phyloP scores from a whole-genome alignment of 35 echinoderm and acorn worm genomes.

The Anneissia japonica region DNA sequence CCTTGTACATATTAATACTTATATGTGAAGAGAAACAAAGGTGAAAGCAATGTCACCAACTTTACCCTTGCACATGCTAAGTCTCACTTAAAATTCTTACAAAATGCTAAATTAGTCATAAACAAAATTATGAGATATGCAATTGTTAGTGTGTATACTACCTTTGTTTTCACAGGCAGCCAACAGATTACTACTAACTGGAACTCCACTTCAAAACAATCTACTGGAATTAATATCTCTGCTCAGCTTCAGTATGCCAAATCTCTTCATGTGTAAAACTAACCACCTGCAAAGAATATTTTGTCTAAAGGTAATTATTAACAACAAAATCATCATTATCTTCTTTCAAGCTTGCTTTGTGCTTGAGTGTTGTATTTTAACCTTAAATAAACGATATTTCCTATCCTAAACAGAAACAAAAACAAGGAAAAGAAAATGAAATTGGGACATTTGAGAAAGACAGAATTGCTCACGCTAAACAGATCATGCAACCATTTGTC shows the following conservation, averaged over 20 bases:
- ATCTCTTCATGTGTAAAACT: conserved; percentile 24
- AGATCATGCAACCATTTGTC: conserved; percentile 94
- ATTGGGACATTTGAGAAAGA: conserved; percentile 63
- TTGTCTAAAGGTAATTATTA: conserved; percentile 30
- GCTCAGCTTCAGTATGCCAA: conserved; percentile 73
- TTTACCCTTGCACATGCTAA: too few species aligned
- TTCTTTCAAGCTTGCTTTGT: too few species aligned
- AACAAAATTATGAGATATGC: background rate
- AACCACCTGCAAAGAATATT: conserved; percentile 31
- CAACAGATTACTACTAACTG: conserved; percentile 75
- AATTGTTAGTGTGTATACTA: background rate
- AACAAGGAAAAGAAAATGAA: conserved; percentile 27
- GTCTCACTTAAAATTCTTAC: too few species aligned
- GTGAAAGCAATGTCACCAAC: too few species aligned
- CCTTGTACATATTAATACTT: too few species aligned
- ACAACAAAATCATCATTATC: background rate
- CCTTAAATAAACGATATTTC: too few species aligned
- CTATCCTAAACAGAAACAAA: conserved; percentile 73
- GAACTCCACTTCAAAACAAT: conserved; percentile 95
- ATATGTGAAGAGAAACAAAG: too few species aligned
- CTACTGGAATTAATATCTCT: conserved; percentile 84
- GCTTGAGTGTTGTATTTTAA: too few species aligned
- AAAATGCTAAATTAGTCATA: background rate
- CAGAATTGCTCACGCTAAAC: conserved; percentile 76
- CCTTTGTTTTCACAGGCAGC: conserved; percentile 23